phyloP scores from a whole-genome alignment of 2,113 vertebrate species.

The Puffinus mauretanicus region DNA sequence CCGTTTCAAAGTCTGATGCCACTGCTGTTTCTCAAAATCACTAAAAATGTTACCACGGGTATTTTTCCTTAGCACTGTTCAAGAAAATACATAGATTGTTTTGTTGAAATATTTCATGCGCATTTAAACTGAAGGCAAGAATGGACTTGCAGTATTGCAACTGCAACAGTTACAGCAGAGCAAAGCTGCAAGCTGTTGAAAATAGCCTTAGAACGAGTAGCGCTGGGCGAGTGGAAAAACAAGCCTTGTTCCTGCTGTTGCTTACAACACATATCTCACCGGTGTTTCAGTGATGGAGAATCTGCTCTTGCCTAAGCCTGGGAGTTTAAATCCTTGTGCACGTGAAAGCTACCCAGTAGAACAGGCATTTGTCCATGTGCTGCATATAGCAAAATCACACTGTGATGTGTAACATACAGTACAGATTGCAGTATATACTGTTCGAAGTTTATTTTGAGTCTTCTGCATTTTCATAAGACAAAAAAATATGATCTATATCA shows the following conservation, averaged over 20 bases:
- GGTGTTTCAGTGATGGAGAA: not conserved
- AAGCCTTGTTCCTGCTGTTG: not conserved
- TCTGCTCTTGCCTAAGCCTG: conserved; percentile 8
- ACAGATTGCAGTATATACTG: conserved; percentile 67
- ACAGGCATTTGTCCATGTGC: conserved; percentile 59
- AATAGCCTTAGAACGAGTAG: not conserved
- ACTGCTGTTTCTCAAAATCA: not conserved
- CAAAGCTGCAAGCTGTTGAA: not conserved
- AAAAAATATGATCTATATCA: conserved; percentile 71
- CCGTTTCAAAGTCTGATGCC: not conserved
- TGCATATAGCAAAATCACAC: conserved; percentile 61
- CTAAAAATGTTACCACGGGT: not conserved
- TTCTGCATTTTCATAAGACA: conserved; percentile 70
- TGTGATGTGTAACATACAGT: conserved; percentile 64
- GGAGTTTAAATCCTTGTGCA: conserved; percentile 27
- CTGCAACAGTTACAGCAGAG: not conserved
- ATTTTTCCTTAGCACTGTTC: not conserved
- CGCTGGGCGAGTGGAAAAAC: not conserved
- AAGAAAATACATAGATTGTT: not conserved
- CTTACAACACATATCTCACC: not conserved
- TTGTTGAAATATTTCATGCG: not conserved
- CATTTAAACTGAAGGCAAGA: not conserved
- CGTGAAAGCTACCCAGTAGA: conserved; percentile 7
- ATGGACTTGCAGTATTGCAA: not conserved
- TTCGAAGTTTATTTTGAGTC: conserved; percentile 67